Conservation (phyloP, 2,797 vertebrate genomes). For the Danio choprae region DNA sequence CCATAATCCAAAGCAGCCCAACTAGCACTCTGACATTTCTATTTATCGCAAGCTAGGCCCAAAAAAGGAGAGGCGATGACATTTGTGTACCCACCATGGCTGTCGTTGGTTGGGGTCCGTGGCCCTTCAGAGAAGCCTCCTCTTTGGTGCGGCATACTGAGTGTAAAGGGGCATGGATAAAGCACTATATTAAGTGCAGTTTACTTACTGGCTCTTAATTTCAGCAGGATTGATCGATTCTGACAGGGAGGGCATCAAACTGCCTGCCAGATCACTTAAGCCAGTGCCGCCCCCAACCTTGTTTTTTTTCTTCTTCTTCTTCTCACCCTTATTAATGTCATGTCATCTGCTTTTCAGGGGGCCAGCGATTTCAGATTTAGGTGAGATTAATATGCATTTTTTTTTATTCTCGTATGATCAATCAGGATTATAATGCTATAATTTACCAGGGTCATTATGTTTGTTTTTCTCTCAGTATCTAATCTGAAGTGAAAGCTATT, state of each 20-base stretch:
- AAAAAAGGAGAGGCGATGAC: slow-evolving; percentile 15
- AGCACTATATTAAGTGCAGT: slow-evolving; percentile 83
- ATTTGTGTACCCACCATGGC: slow-evolving; percentile 51
- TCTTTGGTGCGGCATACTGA: slow-evolving; percentile 64
- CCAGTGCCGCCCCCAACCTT: slow-evolving; percentile 69
- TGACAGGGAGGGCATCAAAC: slow-evolving; percentile 82
- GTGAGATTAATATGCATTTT: slow-evolving; percentile 76
- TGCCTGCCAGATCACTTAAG: slow-evolving; percentile 83
- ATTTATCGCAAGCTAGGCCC: slow-evolving; percentile 35
- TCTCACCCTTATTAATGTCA: slow-evolving; percentile 78
- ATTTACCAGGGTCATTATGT: slow-evolving; percentile 66
- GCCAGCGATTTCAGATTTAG: slow-evolving; percentile 74
- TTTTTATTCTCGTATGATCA: slow-evolving; percentile 78
- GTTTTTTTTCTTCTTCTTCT: slow-evolving; percentile 16
- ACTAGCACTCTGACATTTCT: slow-evolving; percentile 31
- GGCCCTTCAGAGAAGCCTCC: slow-evolving; percentile 68
- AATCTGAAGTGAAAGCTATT: slow-evolving; percentile 80
- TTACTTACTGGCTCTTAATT: slow-evolving; percentile 83
- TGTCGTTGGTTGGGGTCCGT: slow-evolving; percentile 64
- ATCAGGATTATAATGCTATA: slow-evolving; percentile 78
- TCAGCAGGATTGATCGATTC: slow-evolving; percentile 83
- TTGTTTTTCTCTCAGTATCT: slow-evolving; percentile 60
- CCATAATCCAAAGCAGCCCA: slow-evolving; percentile 20
- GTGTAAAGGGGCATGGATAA: slow-evolving; percentile 75
- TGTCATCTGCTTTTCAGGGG: slow-evolving; percentile 74